Evolutionary conservation across 2,888 invertebrate species (phyloP).

Genomic region (Drosophila picticornis): DNA sequence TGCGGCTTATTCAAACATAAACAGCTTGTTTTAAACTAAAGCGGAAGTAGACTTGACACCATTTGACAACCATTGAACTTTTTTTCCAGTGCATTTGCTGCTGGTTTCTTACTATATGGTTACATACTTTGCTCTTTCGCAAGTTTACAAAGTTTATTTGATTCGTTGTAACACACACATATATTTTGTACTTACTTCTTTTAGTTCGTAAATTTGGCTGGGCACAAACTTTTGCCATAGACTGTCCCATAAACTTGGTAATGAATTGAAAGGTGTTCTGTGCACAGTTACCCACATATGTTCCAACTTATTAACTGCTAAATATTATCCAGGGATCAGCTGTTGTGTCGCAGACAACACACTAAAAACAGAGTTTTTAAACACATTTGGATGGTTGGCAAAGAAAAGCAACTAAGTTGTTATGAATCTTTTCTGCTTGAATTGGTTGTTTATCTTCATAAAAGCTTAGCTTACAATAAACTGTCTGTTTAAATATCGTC

Average conservation of each 20-base stretch:
- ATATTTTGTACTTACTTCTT: constrained; percentile 47
- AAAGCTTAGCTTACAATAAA: background rate
- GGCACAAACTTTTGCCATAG: constrained; percentile 46
- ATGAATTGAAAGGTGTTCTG: constrained; percentile 76
- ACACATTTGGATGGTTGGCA: background rate
- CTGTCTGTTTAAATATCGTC: background rate
- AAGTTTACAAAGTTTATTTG: constrained; percentile 63
- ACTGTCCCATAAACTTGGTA: constrained; percentile 67
- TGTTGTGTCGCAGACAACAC: constrained; percentile 9
- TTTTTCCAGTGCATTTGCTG: background rate
- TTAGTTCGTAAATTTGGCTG: constrained; percentile 51
- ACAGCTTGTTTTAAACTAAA: background rate
- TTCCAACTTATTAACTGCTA: constrained; percentile 36
- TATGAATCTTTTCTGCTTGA: background rate
- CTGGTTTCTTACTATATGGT: background rate
- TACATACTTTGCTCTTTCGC: constrained; percentile 13
- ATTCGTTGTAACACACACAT: constrained; percentile 55
- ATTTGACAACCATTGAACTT: background rate
- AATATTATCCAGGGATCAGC: constrained; percentile 20
- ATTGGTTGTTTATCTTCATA: background rate
- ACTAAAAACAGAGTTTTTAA: constrained; percentile 13
- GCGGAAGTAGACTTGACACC: background rate
- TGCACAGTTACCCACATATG: constrained; percentile 27
- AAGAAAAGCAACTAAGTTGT: background rate
- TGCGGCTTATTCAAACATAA: background rate